Conservation (phyloP, 2,888 invertebrate genomes). For the Dasysyrphus albostriatus region DNA sequence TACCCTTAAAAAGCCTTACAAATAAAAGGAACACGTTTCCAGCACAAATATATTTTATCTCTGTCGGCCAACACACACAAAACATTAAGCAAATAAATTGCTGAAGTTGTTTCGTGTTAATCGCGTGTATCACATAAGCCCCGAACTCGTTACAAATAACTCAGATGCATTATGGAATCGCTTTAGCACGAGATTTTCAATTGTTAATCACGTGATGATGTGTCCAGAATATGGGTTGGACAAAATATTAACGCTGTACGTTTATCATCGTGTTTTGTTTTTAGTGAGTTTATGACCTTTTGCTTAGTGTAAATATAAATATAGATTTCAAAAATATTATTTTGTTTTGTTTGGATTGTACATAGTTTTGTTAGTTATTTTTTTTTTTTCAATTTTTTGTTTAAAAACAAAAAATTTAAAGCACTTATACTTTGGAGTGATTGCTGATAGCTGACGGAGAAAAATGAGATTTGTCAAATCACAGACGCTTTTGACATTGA, state of each 20-base stretch:
- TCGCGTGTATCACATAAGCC: constrained; percentile 61
- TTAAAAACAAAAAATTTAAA: too few species aligned
- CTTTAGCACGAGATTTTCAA: constrained; percentile 65
- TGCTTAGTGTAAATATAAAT: background rate
- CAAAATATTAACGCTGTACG: constrained; percentile 1
- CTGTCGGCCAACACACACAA: constrained; percentile 20
- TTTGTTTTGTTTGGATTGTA: constrained; percentile 1
- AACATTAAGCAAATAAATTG: constrained; percentile 52
- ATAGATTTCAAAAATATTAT: background rate
- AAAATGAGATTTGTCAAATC: constrained; percentile 20
- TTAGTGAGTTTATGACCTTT: constrained; percentile 57
- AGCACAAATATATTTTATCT: constrained; percentile 36
- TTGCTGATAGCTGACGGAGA: constrained; percentile 16
- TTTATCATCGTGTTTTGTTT: constrained; percentile 30
- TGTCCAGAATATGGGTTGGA: constrained; percentile 54
- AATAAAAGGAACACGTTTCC: constrained; percentile 22
- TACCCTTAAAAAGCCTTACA: background rate
- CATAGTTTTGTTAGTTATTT: background rate
- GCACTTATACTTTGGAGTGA: constrained; percentile 20
- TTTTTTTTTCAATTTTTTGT: background rate
- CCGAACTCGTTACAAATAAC: constrained; percentile 39
- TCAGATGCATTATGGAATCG: constrained; percentile 45
- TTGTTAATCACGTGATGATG: constrained; percentile 55
- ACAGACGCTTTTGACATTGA: background rate
- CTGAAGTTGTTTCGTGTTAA: constrained; percentile 41